phyloP scores from a whole-genome alignment of 64 coral and sea anemone species.

The Stylophora pistillata region DNA sequence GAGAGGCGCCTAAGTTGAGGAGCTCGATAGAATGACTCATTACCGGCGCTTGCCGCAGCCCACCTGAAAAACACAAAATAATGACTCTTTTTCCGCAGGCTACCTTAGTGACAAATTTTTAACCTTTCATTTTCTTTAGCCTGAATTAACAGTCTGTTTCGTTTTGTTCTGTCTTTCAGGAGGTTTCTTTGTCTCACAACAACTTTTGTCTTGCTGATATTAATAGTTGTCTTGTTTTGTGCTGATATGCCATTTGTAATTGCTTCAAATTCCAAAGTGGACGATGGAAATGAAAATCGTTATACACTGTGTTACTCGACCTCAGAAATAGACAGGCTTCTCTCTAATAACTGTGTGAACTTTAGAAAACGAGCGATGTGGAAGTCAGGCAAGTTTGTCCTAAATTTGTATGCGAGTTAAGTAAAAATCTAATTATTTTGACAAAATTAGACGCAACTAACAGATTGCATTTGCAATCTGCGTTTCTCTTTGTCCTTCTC shows the following conservation, averaged over 20 bases:
- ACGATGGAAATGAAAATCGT: not conserved
- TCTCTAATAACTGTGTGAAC: not conserved
- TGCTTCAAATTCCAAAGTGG: conserved; percentile 4
- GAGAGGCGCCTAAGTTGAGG: too few relatives aligned
- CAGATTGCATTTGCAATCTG: too few relatives aligned
- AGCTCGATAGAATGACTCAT: too few relatives aligned
- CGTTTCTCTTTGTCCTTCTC: too few relatives aligned
- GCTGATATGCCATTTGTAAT: not conserved
- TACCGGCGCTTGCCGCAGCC: too few relatives aligned
- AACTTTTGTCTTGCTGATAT: not conserved
- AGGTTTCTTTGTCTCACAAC: not conserved
- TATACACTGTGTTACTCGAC: not conserved
- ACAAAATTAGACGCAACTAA: too few relatives aligned
- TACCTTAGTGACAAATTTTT: not conserved
- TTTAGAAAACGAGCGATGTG: not conserved
- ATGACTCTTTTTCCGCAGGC: too few relatives aligned
- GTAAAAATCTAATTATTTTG: not conserved
- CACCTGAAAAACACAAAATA: too few relatives aligned
- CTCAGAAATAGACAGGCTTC: not conserved
- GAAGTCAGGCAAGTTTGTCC: not conserved
- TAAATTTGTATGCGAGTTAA: not conserved
- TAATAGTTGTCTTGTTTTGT: conserved; percentile 1
- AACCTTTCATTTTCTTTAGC: not conserved
- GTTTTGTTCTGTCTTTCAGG: conserved; percentile 15
- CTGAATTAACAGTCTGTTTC: not conserved